These are phyloP conservation scores for Austrofundulus limnaeus DNA, from an alignment of 2,113 vertebrate genomes.

Conservation along the genomic window DNA sequence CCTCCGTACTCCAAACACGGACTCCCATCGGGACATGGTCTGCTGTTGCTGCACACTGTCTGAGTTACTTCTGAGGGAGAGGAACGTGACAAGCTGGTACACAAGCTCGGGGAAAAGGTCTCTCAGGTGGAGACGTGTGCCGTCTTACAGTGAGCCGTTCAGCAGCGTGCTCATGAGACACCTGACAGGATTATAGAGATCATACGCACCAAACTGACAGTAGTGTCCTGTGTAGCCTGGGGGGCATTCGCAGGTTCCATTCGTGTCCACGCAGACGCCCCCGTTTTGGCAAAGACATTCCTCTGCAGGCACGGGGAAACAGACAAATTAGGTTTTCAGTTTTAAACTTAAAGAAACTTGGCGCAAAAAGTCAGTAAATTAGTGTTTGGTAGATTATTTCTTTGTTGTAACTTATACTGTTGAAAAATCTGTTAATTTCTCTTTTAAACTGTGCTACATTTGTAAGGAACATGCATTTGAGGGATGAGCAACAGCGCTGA, in stretches of 20 bases:
- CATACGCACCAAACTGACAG: constrained; percentile 91
- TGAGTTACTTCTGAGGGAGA: constrained; percentile 87
- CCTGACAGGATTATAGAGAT: constrained; percentile 41
- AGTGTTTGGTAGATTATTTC: too few relatives aligned
- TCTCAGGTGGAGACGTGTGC: neutral
- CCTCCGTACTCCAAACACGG: constrained; percentile 94
- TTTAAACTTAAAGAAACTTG: constrained; percentile 42
- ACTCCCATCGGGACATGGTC: constrained; percentile 89
- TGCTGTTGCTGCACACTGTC: constrained; percentile 89
- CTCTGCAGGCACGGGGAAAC: constrained; percentile 54
- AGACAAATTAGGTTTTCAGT: constrained; percentile 20
- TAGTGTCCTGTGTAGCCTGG: constrained; percentile 90
- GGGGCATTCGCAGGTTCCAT: constrained; percentile 89
- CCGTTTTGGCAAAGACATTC: constrained; percentile 91
- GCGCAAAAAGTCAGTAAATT: too few relatives aligned
- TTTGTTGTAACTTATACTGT: too few relatives aligned
- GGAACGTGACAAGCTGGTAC: constrained; percentile 12
- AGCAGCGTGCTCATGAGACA: constrained; percentile 38
- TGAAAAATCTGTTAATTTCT: too few relatives aligned
- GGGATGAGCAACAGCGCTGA: too few relatives aligned
- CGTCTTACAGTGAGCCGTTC: constrained; percentile 1
- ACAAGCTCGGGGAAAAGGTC: neutral
- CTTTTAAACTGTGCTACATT: too few relatives aligned
- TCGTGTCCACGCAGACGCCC: constrained; percentile 85
- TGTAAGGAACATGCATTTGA: too few relatives aligned